These are phyloP conservation scores for Pseudorectes ferrugineus DNA, from an alignment of 2,113 vertebrate species.

Conservation along the genomic window DNA sequence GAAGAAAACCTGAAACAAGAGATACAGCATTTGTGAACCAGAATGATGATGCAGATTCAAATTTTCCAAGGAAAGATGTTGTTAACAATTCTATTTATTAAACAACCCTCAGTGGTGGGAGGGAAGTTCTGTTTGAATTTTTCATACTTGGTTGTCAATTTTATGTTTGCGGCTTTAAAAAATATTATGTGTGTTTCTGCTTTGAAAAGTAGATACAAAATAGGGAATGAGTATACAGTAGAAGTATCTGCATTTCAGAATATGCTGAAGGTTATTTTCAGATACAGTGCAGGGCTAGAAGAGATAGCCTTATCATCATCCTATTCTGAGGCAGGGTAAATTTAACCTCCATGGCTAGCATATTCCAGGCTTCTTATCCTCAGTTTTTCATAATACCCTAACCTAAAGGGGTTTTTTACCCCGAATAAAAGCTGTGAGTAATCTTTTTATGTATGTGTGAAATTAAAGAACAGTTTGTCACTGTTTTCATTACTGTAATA, in stretches of 20 bases:
- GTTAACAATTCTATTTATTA: not conserved
- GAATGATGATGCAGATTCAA: not conserved
- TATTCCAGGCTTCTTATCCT: not conserved
- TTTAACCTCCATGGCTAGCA: not conserved
- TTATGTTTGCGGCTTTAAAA: not conserved
- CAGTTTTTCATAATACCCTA: not conserved
- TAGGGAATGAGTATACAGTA: not conserved
- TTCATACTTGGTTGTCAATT: not conserved
- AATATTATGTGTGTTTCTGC: not conserved
- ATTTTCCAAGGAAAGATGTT: not conserved
- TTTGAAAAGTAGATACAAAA: not conserved
- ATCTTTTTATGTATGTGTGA: conserved; percentile 8
- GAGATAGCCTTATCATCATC: not conserved
- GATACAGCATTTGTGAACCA: not conserved
- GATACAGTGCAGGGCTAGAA: not conserved
- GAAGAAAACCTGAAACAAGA: not conserved
- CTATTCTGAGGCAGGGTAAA: not conserved
- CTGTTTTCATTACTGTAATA: not conserved
- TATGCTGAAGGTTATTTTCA: not conserved
- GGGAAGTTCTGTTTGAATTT: not conserved
- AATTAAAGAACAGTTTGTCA: not conserved
- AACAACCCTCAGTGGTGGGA: not conserved
- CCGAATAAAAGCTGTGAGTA: not conserved
- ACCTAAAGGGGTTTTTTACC: not conserved
- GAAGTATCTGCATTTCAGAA: not conserved